phyloP scores from a whole-genome alignment of 2,113 vertebrate species.

The Centropus bengalensis region DNA sequence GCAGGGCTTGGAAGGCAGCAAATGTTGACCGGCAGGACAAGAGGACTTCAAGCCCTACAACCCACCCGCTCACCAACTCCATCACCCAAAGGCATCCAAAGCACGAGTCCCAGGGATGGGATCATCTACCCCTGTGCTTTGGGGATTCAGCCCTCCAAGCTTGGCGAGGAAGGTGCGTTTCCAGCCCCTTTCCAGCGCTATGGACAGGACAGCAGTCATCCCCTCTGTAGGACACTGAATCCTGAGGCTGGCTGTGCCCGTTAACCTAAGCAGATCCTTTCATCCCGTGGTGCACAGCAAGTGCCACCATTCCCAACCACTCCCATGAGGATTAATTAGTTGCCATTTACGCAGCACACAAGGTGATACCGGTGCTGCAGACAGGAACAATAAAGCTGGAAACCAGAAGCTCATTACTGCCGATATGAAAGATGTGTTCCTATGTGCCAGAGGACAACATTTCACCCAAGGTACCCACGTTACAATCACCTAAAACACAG shows the following conservation, averaged over 20 bases:
- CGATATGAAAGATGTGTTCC: neutral
- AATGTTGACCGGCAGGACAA: accelerated
- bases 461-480: neutral
- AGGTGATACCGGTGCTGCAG: neutral
- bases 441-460: neutral
- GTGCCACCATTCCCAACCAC: neutral
- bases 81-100: accelerated
- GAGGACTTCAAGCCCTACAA: accelerated
- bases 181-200: neutral
- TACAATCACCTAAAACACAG: neutral
- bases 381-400: neutral
- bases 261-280: neutral
- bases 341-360: neutral
- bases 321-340: neutral
- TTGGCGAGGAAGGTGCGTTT: neutral
- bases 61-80: neutral
- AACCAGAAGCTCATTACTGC: neutral
- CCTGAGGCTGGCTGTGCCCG: neutral
- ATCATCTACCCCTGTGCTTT: neutral
- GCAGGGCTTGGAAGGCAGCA: neutral
- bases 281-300: neutral
- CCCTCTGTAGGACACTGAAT: neutral
- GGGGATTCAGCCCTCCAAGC: neutral
- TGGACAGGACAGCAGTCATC: accelerated
- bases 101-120: neutral